Evolutionary conservation across 37 sponge, comb jelly and placozoan species (phyloP).

Genomic region (Hormiphora californensis): DNA sequence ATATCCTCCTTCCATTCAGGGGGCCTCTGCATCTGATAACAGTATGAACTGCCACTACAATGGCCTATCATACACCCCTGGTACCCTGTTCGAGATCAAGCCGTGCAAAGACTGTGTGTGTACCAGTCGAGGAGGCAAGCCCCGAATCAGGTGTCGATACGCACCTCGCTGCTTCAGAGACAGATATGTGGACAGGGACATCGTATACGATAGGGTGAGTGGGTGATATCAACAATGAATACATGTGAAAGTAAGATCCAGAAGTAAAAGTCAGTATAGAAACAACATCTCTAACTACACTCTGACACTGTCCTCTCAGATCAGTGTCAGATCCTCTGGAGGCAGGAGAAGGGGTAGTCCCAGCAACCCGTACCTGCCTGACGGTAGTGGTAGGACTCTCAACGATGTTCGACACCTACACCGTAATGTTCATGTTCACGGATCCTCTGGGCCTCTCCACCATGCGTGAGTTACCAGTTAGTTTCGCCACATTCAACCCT

Average conservation of each 20-base stretch:
- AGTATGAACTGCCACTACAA: background rate
- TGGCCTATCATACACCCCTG: background rate
- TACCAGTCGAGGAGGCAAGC: background rate
- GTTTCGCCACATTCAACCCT: too few species aligned
- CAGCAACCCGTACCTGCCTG: background rate
- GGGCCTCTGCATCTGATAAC: background rate
- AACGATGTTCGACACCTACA: background rate
- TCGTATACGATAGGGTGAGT: background rate
- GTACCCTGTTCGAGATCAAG: background rate
- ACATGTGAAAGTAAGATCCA: too few species aligned
- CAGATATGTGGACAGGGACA: background rate
- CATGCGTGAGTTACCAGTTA: too few species aligned
- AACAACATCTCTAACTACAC: too few species aligned
- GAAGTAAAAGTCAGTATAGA: too few species aligned
- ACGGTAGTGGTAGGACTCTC: background rate
- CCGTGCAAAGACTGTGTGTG: background rate
- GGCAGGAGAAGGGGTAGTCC: conserved; percentile 22
- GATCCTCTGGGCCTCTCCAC: background rate
- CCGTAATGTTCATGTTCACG: background rate
- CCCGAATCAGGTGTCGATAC: conserved; percentile 8
- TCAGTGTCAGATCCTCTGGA: too few species aligned
- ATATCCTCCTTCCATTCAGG: background rate
- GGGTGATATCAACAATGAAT: too few species aligned
- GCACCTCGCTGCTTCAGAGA: background rate
- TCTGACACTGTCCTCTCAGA: too few species aligned